A percentile compares a stretch with the other conserved stretches of the same genome.
These are phyloP conservation scores for Sebastes fasciatus DNA, from an alignment of 2,113 vertebrate species.

Conservation along the genomic window DNA sequence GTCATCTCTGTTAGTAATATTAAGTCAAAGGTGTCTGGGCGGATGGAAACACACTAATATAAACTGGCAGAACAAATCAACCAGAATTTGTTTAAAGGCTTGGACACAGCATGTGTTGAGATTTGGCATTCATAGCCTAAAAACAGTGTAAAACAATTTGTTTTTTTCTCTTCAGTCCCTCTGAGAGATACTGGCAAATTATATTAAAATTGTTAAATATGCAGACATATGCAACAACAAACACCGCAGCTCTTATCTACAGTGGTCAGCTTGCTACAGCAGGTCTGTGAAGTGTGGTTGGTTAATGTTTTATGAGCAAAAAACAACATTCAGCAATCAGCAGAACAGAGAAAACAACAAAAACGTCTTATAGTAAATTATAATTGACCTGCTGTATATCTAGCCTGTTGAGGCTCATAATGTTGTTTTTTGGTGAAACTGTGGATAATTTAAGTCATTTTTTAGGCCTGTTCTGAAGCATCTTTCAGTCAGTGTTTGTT, in stretches of 20 bases:
- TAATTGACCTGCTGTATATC: neutral
- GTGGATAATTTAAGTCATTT: constrained; percentile 22
- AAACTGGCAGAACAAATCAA: constrained; percentile 30
- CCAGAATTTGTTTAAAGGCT: constrained; percentile 8
- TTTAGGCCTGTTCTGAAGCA: neutral
- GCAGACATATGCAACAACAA: constrained; percentile 36
- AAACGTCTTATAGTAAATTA: constrained; percentile 18
- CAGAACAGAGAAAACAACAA: constrained; percentile 10
- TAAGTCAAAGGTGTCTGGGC: constrained; percentile 30
- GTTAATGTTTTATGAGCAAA: constrained; percentile 9
- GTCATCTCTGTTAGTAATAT: constrained; percentile 25
- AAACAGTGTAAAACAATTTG: neutral
- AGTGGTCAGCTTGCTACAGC: constrained; percentile 45
- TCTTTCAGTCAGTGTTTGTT: constrained; percentile 35
- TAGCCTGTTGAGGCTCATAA: constrained; percentile 1
- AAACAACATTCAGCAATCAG: neutral
- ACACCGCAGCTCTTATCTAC: constrained; percentile 51
- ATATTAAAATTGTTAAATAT: constrained; percentile 32
- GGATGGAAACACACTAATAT: neutral
- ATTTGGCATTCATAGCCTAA: neutral
- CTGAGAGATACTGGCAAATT: constrained; percentile 41
- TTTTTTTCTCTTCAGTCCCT: constrained; percentile 4
- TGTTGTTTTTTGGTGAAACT: constrained; percentile 11
- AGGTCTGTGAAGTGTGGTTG: constrained; percentile 32
- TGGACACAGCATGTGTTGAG: neutral